Conservation (phyloP, 2,888 invertebrate genomes). For the Pimpla rufipes region DNA sequence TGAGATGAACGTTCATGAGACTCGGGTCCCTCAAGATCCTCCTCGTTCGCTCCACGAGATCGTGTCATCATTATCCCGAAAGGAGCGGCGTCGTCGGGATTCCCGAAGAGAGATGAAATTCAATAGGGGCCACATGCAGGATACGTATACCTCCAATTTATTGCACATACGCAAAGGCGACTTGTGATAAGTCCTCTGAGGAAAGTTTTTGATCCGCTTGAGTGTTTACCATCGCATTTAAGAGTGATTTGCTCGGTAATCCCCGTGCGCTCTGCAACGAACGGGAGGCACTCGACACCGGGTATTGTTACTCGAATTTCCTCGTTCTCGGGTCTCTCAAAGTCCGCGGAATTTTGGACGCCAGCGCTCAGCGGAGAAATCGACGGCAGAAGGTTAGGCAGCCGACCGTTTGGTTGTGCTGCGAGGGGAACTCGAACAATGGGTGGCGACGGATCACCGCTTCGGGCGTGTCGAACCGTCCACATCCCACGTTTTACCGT, state of each 20-base stretch:
- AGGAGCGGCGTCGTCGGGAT: conserved; percentile 7
- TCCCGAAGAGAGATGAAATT: conserved; percentile 3
- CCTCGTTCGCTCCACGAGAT: conserved; percentile 7
- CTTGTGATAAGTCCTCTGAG: background rate
- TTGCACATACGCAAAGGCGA: background rate
- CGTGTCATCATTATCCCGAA: conserved; percentile 41
- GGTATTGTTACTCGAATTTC: background rate
- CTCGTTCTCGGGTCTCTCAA: background rate
- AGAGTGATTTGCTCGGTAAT: background rate
- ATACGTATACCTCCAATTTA: background rate
- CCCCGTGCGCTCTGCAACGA: background rate
- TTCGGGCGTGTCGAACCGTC: conserved; percentile 17
- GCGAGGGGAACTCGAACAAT: conserved; percentile 9
- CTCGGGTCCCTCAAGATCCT: conserved; percentile 12
- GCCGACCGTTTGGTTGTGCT: background rate
- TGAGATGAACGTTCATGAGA: conserved; percentile 52
- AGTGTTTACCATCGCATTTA: background rate
- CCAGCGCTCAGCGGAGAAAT: background rate
- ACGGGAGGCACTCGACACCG: background rate
- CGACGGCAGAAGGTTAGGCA: background rate
- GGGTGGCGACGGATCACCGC: background rate
- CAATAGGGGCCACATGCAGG: background rate
- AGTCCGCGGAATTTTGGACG: conserved; percentile 16
- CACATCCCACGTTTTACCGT: background rate
- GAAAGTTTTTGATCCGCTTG: background rate